These are phyloP conservation scores for Ailuropoda melanoleuca DNA, from an alignment of 2,113 vertebrate genomes.

Conservation along the genomic window DNA sequence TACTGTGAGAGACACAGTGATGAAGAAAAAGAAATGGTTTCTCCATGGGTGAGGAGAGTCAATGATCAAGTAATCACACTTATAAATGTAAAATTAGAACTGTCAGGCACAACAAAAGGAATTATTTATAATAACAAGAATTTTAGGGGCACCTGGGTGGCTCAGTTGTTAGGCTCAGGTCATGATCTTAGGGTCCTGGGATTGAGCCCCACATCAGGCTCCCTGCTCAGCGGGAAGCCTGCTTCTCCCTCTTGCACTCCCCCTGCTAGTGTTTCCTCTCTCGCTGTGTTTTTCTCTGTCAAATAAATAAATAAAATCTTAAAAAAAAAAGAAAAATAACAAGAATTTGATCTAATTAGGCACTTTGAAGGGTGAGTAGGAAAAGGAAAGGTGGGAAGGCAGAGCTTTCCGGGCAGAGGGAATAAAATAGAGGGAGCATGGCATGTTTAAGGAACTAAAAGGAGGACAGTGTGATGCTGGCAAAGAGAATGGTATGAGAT, in stretches of 20 bases:
- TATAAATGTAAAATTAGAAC: conserved; percentile 14
- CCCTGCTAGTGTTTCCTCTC: too few relatives aligned
- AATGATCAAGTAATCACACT: neutral
- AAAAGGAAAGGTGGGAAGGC: neutral
- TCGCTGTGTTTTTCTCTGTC: too few relatives aligned
- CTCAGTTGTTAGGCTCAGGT: too few relatives aligned
- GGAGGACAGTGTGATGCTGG: neutral
- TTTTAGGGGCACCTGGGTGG: neutral
- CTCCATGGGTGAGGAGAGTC: neutral
- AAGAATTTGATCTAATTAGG: conserved; percentile 1
- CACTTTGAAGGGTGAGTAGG: neutral
- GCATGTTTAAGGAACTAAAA: neutral
- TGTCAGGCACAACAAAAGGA: neutral
- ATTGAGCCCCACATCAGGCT: too few relatives aligned
- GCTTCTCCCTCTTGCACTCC: too few relatives aligned
- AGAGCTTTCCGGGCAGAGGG: neutral
- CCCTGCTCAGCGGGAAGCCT: too few relatives aligned
- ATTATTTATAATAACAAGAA: conserved; percentile 19
- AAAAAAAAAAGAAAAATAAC: neutral
- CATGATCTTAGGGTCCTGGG: too few relatives aligned
- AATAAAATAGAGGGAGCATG: neutral
- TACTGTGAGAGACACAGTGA: neutral
- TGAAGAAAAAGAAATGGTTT: neutral
- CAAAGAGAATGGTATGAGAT: neutral
- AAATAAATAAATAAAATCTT: too few relatives aligned